Evolutionary conservation across 2,113 vertebrate species (phyloP), one percentile per base, ranked within the genome.

Genomic region (Pogona vitticeps): DNA sequence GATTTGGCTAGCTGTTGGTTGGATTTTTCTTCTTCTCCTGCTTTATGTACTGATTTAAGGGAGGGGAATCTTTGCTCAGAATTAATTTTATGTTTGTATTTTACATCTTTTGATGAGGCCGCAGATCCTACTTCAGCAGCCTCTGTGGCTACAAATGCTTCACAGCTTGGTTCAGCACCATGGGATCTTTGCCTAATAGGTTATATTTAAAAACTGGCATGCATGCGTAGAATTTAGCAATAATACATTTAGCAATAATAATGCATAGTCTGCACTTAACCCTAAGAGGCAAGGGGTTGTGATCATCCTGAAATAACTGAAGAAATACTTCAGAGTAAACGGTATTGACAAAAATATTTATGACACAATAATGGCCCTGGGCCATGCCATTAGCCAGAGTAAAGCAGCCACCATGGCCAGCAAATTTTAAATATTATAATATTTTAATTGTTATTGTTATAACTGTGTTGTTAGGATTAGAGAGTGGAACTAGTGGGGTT

Each of bases 21-120:
- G 65, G 61, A 90, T 68, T 56, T 31, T 42, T 63, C 28, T 88
- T 65, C 59, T 15, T 68, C 21, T 12, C 28, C 40, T 76, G 36
- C 2, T 90, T 86, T 68, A 56, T 86, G 86, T 88, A 26, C 14
- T 81, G 65, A 88, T 92, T 91, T 65, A 76, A 86, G 10, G 38
- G 10, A 65, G 21, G 3, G 28, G 0, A 3, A 40, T 10, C 3
- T 78, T 83, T 85, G 21, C 89, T 85, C 21, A 82, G 58, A 88
- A 85, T 67, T 52, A 56, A 52, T 38, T n/a, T 42, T 70, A n/a
- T 79, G 76, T 73, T 38, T 86, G 4, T 38, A 80, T 88, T 90
- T 70, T 52, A 21, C 36, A 80, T 1, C n/a, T 76, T 67, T 83
- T 90, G 59, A 67, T 81, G 36, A 26, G 70, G 33, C 76, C 1